phyloP scores from a whole-genome alignment of 2,888 invertebrate species.

The Ariolimax columbianus region DNA sequence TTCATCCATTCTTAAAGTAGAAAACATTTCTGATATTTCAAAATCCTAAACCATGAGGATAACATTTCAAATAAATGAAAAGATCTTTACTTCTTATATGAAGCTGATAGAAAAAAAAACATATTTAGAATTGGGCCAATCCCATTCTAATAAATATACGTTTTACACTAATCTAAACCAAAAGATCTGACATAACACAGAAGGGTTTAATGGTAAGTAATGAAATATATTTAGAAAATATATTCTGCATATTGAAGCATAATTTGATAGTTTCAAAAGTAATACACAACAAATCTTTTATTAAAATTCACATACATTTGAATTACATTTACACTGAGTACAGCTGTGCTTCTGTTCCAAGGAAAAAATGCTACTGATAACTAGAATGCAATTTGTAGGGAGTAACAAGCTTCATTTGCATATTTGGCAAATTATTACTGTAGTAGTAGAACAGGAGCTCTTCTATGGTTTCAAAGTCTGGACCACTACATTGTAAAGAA shows the following conservation, averaged over 20 bases:
- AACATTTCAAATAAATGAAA: no score
- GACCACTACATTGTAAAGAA: neutral
- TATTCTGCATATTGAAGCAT: neutral
- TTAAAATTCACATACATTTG: neutral
- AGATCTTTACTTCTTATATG: no score
- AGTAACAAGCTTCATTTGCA: constrained; percentile 6
- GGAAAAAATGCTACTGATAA: neutral
- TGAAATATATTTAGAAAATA: no score
- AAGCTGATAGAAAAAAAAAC: no score
- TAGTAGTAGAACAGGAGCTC: constrained; percentile 51
- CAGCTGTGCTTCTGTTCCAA: neutral
- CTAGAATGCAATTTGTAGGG: constrained; percentile 32
- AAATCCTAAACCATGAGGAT: no score
- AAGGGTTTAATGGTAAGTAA: no score
- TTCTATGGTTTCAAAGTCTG: constrained; percentile 44
- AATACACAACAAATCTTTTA: neutral
- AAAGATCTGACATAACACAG: no score
- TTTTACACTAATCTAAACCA: no score
- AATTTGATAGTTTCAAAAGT: neutral
- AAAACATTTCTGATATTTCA: no score
- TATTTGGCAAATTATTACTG: constrained; percentile 41
- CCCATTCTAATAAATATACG: no score
- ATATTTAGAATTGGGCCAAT: no score
- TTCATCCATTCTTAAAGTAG: no score
- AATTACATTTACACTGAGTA: neutral